Conservation (phyloP, 2,888 invertebrate genomes). For the Eupithecia insigniata region DNA sequence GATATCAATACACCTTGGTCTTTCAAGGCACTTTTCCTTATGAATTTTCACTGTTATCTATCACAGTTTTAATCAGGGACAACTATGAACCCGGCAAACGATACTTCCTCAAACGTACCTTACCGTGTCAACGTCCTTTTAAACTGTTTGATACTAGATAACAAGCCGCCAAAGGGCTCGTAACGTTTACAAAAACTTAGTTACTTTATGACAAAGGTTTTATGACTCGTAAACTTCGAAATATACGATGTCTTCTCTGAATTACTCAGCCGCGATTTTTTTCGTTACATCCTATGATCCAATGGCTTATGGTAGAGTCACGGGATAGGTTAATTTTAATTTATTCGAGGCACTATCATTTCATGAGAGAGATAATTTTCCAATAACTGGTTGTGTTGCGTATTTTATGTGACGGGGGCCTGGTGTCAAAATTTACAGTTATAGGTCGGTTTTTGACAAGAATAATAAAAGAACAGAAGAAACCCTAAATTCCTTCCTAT, state of each 20-base stretch:
- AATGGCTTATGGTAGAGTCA: too few species aligned
- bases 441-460: too few species aligned
- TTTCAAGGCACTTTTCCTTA: too few species aligned
- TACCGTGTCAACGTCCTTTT: slow-evolving; percentile 13
- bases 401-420: too few species aligned
- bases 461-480: not conserved
- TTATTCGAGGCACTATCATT: too few species aligned
- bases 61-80: not conserved
- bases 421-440: not conserved
- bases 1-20: too few species aligned
- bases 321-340: too few species aligned
- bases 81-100: not conserved
- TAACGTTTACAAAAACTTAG: not conserved
- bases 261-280: too few species aligned
- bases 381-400: not conserved
- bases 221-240: not conserved
- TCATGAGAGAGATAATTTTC: too few species aligned
- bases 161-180: slow-evolving; percentile 15
- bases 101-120: not conserved
- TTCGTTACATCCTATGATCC: too few species aligned
- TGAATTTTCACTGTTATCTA: too few species aligned
- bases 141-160: slow-evolving; percentile 15
- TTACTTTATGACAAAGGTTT: not conserved
- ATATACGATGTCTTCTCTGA: too few species aligned
- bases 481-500: not conserved